These are phyloP conservation scores for Anoplius nigerrimus DNA, from an alignment of 2,888 invertebrate genomes.

Conservation along the genomic window DNA sequence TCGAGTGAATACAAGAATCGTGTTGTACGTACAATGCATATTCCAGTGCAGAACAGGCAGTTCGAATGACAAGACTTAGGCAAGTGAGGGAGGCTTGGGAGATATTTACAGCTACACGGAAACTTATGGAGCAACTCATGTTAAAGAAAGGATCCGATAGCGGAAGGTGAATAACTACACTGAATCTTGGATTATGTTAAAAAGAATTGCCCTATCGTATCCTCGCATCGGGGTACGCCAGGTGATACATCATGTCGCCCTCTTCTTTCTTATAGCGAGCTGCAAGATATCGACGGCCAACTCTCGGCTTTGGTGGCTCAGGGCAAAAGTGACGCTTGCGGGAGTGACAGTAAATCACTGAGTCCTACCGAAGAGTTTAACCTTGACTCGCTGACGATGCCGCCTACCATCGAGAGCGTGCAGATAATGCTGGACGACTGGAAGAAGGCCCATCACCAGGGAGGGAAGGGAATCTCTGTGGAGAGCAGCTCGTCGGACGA, in stretches of 20 bases:
- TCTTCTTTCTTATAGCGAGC: conserved; percentile 42
- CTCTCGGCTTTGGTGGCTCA: conserved; percentile 45
- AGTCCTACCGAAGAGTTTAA: conserved; percentile 52
- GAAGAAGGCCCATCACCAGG: conserved; percentile 62
- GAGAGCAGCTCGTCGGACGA: conserved; percentile 38
- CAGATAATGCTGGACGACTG: conserved; percentile 63
- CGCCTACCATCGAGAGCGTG: conserved; percentile 57
- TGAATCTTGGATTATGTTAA: background rate
- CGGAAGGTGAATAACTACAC: conserved; percentile 32
- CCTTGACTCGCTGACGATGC: conserved; percentile 48
- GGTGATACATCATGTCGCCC: no score
- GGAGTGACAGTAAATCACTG: conserved; percentile 44
- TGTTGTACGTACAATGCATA: conserved; percentile 29
- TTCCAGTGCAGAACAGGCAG: conserved; percentile 65
- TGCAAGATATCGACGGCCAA: conserved; percentile 54
- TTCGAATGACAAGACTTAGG: conserved; percentile 61
- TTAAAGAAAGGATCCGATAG: conserved; percentile 49
- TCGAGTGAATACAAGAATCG: conserved; percentile 4
- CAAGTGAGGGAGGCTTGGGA: conserved; percentile 65
- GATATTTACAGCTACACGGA: conserved; percentile 55
- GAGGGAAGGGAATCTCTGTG: conserved; percentile 17
- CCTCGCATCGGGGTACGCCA: background rate
- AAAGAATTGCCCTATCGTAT: background rate
- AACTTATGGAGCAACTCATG: conserved; percentile 49
- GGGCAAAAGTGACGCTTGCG: conserved; percentile 32